Conservation (phyloP, 2,113 vertebrate species). For the Cariama cristata region DNA sequence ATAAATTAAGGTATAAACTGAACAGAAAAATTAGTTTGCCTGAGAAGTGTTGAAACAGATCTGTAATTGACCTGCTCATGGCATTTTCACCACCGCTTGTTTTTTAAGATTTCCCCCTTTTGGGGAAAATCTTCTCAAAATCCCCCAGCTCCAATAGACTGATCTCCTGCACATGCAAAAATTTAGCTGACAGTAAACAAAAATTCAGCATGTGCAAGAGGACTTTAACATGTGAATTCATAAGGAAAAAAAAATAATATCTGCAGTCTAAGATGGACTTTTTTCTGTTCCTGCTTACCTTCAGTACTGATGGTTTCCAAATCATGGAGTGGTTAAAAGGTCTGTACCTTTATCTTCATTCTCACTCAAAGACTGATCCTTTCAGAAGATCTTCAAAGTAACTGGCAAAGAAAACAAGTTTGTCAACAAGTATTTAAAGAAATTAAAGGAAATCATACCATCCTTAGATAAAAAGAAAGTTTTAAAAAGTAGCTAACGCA, state of each 20-base stretch:
- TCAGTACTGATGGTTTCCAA: not conserved
- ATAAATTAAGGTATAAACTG: conserved; percentile 36
- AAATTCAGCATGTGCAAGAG: not conserved
- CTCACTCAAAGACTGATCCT: not conserved
- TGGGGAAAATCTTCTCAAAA: not conserved
- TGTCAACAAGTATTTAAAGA: conserved; percentile 1
- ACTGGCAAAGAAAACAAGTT: not conserved
- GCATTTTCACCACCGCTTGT: not conserved
- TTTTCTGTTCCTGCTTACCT: not conserved
- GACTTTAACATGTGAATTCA: not conserved
- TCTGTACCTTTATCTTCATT: not conserved
- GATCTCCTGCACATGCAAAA: not conserved
- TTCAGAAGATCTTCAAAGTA: conserved; percentile 23
- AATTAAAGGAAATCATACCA: not conserved
- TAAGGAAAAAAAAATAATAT: not conserved
- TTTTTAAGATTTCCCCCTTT: not conserved
- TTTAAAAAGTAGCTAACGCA: not conserved
- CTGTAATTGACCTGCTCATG: not conserved
- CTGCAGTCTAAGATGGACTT: not conserved
- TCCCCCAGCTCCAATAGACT: not conserved
- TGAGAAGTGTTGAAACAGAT: not conserved
- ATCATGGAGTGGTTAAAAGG: not conserved
- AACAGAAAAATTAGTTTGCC: conserved; percentile 25
- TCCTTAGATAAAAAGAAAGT: not conserved
- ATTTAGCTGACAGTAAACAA: not conserved